A percentile compares a stretch with the other conserved stretches of the same genome.
Conservation (phyloP, 2,113 vertebrate genomes). For the Typhlomys cinereus region DNA sequence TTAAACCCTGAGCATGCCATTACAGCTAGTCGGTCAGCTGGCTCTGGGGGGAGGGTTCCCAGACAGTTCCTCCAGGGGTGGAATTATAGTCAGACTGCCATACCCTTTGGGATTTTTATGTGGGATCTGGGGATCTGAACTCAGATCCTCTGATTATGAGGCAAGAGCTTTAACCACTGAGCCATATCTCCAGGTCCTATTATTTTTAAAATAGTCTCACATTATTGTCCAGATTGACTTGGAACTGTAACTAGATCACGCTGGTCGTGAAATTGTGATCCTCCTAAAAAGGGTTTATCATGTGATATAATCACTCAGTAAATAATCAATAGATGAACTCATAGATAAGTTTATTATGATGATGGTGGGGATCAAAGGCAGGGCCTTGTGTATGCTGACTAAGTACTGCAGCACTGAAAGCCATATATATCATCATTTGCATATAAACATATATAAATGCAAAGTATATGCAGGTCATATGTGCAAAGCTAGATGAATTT, state of each 20-base stretch:
- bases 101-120: too few relatives aligned
- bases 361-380: not conserved
- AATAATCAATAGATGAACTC: not conserved
- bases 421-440: not conserved
- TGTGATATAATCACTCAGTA: not conserved
- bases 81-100: too few relatives aligned
- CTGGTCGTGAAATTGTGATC: not conserved
- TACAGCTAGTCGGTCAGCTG: too few relatives aligned
- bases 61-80: too few relatives aligned
- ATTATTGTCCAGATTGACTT: not conserved
- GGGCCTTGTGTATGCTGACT: not conserved
- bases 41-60: too few relatives aligned
- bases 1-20: too few relatives aligned
- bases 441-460: too few relatives aligned
- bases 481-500: not conserved
- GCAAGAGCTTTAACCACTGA: too few relatives aligned
- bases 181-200: not conserved
- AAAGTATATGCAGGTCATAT: too few relatives aligned
- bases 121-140: too few relatives aligned
- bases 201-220: not conserved
- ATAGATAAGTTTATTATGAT: not conserved
- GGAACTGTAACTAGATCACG: not conserved
- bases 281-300: not conserved
- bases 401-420: not conserved
- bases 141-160: too few relatives aligned